phyloP scores from a whole-genome alignment of 64 coral and sea anemone species.

The Acropora yongei region DNA sequence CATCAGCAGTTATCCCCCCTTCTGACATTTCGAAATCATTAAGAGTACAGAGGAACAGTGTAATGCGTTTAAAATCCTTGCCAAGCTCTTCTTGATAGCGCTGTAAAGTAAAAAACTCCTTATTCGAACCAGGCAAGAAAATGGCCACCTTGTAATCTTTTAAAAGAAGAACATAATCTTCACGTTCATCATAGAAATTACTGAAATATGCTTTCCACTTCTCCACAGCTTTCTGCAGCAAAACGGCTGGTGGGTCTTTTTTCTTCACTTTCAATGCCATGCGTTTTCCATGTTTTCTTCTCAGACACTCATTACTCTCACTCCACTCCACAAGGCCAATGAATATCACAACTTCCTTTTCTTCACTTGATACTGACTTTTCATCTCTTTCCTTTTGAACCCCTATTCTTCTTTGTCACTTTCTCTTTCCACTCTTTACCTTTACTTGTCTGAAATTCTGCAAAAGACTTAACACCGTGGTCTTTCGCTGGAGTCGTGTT shows the following conservation, averaged over 20 bases:
- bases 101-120: conserved; percentile 62
- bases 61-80: conserved; percentile 78
- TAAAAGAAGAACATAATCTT: conserved; percentile 29
- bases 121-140: conserved; percentile 73
- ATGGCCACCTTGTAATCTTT: conserved; percentile 71
- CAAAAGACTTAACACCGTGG: not conserved
- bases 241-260: conserved; percentile 27
- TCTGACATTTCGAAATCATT: conserved; percentile 46
- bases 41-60: conserved; percentile 76
- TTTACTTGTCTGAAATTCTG: conserved; percentile 3
- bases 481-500: not conserved
- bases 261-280: conserved; percentile 53
- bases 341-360: conserved; percentile 27
- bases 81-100: conserved; percentile 76
- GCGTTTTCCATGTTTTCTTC: conserved; percentile 67
- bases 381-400: not conserved
- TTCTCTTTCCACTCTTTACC: not conserved
- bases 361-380: conserved; percentile 1
- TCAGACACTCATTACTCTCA: conserved; percentile 44
- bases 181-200: too few species aligned
- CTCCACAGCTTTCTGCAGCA: conserved; percentile 57
- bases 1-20: not conserved
- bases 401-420: not conserved
- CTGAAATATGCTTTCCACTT: not conserved
- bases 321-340: conserved; percentile 52